Conservation (phyloP, 2,113 vertebrate species). For the Hiodon tergisus region DNA sequence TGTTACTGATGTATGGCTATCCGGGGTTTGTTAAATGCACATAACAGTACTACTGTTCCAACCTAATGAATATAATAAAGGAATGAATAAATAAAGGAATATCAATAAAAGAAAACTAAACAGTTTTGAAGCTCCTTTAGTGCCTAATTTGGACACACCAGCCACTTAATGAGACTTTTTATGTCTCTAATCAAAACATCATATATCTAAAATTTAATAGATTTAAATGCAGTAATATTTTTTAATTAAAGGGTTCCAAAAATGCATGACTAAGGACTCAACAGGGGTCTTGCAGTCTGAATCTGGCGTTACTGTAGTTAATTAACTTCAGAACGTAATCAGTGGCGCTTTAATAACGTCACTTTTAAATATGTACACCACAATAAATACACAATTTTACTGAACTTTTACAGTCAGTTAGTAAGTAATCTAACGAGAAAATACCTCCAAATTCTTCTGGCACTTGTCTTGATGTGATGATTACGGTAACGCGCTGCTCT, state of each 20-base stretch:
- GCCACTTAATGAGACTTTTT: conserved; percentile 31
- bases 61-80: conserved; percentile 3
- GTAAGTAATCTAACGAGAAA: background rate
- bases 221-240: conserved; percentile 37
- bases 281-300: conserved; percentile 35
- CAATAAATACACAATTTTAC: no score
- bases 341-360: no score
- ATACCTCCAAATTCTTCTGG: background rate
- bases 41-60: background rate
- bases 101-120: background rate
- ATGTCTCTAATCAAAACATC: conserved; percentile 36
- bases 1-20: no score
- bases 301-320: conserved; percentile 29
- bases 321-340: background rate
- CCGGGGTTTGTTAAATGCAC: no score
- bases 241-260: conserved; percentile 54
- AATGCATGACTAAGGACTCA: conserved; percentile 44
- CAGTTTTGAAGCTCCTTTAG: conserved; percentile 11
- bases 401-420: no score
- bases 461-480: no score
- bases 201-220: conserved; percentile 25
- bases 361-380: no score
- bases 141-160: conserved; percentile 19
- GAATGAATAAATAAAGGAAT: background rate
- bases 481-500: background rate